Base-by-base conservation (phyloP, 2,888 invertebrate species). In the Melinopterus prodromus region DNA sequence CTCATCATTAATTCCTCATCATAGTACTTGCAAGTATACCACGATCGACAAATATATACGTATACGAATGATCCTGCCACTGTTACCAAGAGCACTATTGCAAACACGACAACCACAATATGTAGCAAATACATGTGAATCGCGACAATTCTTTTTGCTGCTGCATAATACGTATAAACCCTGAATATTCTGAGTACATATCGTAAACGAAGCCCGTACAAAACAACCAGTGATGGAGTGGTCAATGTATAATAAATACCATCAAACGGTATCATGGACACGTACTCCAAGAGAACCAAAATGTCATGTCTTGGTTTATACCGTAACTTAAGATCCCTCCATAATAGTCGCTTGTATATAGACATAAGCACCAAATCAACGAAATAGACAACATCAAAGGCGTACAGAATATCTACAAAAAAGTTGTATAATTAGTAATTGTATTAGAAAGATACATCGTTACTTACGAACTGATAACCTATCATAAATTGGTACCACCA, bases 331-430 rank as follows among this genome's bases (percentile, higher is more conserved):
- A 80, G 72, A 15, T 79, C 78, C 6, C 16, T 74, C 81, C 81
- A 81, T 26, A 71, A 53, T 7, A 78, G 16, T 6, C 72, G 71
- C 15, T 79, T 78, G 76, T 79, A 81, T 69, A 79, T 78, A 16
- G 76, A 78, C 81, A 81, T 81, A 12, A 77, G 72, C 15, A 81
- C 70, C 69, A 81, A 37, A 72, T 81, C 81, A 37, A 80, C 77
- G 16, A 81, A 80, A 26, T 81, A 81, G 37, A 80, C 71, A 3
- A 81, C 35, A 69, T 81, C 81, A 69, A 79, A 81, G n/a, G 78
- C 79, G 12, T 80, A 81, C 12, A 81, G 70, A 69, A 79, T 35
- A 71, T 78, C 81, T 81, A 72, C 12, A 76, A 80, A 76, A 53
- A 74, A 71, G 7, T 26, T 3, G 26, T 1, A 26, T 26, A 26